Conservation (phyloP, 2,888 invertebrate genomes). For the Hartigia nigra region DNA sequence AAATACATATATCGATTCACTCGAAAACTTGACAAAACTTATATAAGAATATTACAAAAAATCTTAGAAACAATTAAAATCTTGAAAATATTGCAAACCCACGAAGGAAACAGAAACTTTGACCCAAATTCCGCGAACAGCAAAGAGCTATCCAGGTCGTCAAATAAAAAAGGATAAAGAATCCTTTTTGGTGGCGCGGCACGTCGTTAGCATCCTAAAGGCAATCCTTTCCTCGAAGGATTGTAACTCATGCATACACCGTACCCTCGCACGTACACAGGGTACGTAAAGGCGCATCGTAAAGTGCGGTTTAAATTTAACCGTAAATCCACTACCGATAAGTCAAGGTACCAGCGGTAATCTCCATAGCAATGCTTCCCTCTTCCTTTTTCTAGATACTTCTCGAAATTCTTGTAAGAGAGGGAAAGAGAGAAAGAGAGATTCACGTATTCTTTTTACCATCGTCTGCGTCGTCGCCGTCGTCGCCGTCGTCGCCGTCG, state of each 20-base stretch:
- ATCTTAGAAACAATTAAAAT: too few relatives aligned
- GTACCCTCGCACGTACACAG: neutral
- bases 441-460: conserved; percentile 17
- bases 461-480: neutral
- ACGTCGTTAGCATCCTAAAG: neutral
- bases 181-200: neutral
- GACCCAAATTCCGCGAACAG: neutral
- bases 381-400: neutral
- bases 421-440: too few relatives aligned
- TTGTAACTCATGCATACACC: neutral
- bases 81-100: too few relatives aligned
- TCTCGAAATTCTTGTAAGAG: neutral
- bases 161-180: neutral
- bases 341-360: neutral
- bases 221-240: neutral
- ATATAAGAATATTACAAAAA: too few relatives aligned
- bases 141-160: neutral
- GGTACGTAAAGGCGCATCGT: neutral
- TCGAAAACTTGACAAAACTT: too few relatives aligned
- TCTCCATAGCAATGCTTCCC: neutral
- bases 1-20: too few relatives aligned
- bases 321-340: neutral
- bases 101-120: neutral
- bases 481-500: neutral
- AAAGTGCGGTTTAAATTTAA: neutral